Conservation (phyloP, 2,888 invertebrate genomes). For the Euproctis similis region DNA sequence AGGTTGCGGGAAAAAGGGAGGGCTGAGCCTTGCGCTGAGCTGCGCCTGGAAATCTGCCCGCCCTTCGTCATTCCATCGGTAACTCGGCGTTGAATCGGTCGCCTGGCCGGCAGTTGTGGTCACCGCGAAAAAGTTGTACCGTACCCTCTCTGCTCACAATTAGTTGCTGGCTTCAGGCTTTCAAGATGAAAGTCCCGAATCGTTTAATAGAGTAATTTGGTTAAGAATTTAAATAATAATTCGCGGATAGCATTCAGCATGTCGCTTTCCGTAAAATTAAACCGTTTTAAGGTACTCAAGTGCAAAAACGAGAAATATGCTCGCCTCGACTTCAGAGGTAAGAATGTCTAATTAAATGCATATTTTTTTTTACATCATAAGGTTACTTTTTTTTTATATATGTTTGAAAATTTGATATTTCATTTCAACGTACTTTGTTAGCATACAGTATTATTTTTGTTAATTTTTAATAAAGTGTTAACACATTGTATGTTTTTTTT, state of each 20-base stretch:
- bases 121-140: slow-evolving; percentile 25
- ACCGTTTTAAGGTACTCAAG: slow-evolving; percentile 81
- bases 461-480: too few relatives aligned
- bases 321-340: slow-evolving; percentile 86
- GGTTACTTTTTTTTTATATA: too few relatives aligned
- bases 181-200: slow-evolving; percentile 5
- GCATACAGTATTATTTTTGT: too few relatives aligned
- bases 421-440: too few relatives aligned
- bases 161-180: slow-evolving; percentile 10
- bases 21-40: slow-evolving; percentile 17
- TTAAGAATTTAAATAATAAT: neutral
- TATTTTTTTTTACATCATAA: too few relatives aligned
- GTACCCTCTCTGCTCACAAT: slow-evolving; percentile 1
- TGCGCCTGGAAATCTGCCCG: slow-evolving; percentile 28
- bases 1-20: slow-evolving; percentile 8
- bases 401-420: too few relatives aligned
- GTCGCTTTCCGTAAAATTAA: slow-evolving; percentile 81
- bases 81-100: slow-evolving; percentile 15
- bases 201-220: neutral
- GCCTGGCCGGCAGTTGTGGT: slow-evolving; percentile 2
- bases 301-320: slow-evolving; percentile 81
- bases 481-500: too few relatives aligned
- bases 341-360: slow-evolving; percentile 37
- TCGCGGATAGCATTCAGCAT: slow-evolving; percentile 46
- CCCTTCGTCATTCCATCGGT: slow-evolving; percentile 34